A percentile compares a stretch with the other conserved stretches of the same genome.
Conservation (phyloP, 2,888 invertebrate species). For the Sipha maydis region DNA sequence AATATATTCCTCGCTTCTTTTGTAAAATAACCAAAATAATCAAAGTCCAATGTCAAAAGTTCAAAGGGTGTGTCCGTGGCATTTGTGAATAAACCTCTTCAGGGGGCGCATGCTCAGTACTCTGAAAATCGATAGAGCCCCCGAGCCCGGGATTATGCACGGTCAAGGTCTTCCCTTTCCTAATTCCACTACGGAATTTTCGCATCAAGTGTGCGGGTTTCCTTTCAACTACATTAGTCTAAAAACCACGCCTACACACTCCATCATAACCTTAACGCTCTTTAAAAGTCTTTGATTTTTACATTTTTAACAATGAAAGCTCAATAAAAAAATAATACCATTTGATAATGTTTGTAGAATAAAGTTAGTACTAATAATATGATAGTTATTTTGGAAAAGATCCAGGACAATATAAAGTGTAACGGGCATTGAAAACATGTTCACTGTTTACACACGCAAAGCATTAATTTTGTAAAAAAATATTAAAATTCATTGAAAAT, state of each 20-base stretch:
- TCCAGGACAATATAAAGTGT: background rate
- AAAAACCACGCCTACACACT: slow-evolving; percentile 13
- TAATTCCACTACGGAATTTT: background rate
- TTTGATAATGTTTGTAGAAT: background rate
- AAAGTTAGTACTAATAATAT: background rate
- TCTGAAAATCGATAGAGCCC: slow-evolving; percentile 55
- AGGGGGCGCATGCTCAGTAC: slow-evolving; percentile 53
- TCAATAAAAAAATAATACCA: background rate
- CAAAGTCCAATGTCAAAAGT: slow-evolving; percentile 54
- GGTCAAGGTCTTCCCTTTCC: slow-evolving; percentile 51
- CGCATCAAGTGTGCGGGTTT: background rate
- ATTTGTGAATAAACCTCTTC: slow-evolving; percentile 44
- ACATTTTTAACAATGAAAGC: background rate
- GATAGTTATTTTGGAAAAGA: background rate
- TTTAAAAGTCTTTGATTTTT: background rate
- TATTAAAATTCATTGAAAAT: background rate
- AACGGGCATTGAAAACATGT: background rate
- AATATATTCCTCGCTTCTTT: background rate
- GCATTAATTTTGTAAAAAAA: background rate
- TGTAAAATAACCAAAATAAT: background rate
- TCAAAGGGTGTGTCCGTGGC: slow-evolving; percentile 59
- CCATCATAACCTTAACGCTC: background rate
- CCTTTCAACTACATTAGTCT: slow-evolving; percentile 10
- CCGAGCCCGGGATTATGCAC: slow-evolving; percentile 55
- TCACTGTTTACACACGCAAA: background rate